Evolutionary conservation across 1,140 invertebrate species (phyloP).

Genomic region (Laupala kohalensis): DNA sequence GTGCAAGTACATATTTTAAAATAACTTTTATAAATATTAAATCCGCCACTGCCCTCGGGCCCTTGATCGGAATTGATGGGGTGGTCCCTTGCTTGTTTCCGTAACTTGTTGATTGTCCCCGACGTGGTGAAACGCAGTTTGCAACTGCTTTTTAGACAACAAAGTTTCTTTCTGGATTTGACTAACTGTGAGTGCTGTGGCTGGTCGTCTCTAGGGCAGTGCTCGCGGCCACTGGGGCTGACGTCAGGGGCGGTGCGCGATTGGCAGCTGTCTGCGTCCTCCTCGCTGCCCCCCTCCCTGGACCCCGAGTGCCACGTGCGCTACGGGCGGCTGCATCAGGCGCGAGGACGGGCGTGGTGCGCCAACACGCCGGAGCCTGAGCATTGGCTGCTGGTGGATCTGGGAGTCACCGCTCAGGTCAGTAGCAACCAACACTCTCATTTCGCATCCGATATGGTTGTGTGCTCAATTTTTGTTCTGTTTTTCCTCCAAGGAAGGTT

Average conservation of each 20-base stretch:
- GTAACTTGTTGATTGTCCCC: no score
- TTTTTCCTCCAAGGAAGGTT: no score
- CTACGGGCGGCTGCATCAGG: constrained; percentile 37
- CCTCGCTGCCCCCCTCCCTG: constrained; percentile 31
- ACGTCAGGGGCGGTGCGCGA: constrained; percentile 40
- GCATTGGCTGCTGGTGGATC: constrained; percentile 40
- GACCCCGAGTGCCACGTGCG: constrained; percentile 37
- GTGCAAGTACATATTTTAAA: no score
- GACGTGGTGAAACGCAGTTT: no score
- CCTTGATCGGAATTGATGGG: no score
- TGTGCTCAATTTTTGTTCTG: no score
- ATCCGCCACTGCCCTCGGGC: no score
- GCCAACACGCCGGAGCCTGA: constrained; percentile 34
- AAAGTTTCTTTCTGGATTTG: no score
- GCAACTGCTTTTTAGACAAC: no score
- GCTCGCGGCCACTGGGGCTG: constrained; percentile 35
- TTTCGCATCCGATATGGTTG: no score
- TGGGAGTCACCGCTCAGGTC: constrained; percentile 36
- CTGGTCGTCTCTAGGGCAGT: constrained; percentile 10
- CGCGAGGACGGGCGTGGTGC: constrained; percentile 37
- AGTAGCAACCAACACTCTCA: constrained; percentile 1
- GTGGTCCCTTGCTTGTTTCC: no score
- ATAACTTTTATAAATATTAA: no score
- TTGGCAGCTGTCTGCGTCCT: constrained; percentile 43
- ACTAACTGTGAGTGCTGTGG: neutral